phyloP scores from a whole-genome alignment of 2,797 vertebrate genomes.

The Epinephelus awoara region DNA sequence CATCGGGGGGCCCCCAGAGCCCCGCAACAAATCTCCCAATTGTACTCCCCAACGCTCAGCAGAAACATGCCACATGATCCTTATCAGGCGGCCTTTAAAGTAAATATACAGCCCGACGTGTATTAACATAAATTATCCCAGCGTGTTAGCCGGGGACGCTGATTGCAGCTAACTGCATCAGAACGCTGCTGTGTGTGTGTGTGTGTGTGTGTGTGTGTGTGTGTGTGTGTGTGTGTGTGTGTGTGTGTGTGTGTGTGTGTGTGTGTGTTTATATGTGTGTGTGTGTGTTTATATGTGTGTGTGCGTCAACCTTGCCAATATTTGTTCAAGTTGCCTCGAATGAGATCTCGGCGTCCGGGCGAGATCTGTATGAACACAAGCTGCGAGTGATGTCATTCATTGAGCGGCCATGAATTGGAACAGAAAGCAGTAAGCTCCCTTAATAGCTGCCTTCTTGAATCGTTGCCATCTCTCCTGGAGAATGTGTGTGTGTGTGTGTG shows the following conservation, averaged over 20 bases:
- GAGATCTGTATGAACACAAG: slow-evolving; percentile 70
- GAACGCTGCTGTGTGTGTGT: neutral
- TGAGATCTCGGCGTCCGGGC: slow-evolving; percentile 54
- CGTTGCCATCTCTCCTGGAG: slow-evolving; percentile 70
- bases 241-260: neutral
- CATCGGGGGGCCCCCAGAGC: slow-evolving; percentile 45
- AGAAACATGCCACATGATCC: slow-evolving; percentile 73
- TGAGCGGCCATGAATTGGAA: slow-evolving; percentile 50
- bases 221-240: slow-evolving; percentile 8
- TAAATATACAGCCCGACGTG: slow-evolving; percentile 61
- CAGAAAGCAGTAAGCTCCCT: slow-evolving; percentile 55
- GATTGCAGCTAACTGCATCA: slow-evolving; percentile 49
- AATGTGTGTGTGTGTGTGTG: slow-evolving; percentile 39
- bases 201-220: slow-evolving; percentile 13
- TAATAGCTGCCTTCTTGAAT: slow-evolving; percentile 74
- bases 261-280: slow-evolving; percentile 16
- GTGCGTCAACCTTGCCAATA: slow-evolving; percentile 61
- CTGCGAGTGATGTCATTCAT: slow-evolving; percentile 73
- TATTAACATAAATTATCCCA: slow-evolving; percentile 69
- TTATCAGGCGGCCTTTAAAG: slow-evolving; percentile 74
- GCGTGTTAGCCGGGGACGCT: slow-evolving; percentile 11
- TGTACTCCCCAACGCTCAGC: slow-evolving; percentile 67
- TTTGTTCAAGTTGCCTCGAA: slow-evolving; percentile 70
- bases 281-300: slow-evolving; percentile 15
- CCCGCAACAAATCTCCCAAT: slow-evolving; percentile 79